A percentile compares a stretch with the other conserved stretches of the same genome.
phyloP scores from a whole-genome alignment of 2,888 invertebrate genomes.

The Ophion ellenae region DNA sequence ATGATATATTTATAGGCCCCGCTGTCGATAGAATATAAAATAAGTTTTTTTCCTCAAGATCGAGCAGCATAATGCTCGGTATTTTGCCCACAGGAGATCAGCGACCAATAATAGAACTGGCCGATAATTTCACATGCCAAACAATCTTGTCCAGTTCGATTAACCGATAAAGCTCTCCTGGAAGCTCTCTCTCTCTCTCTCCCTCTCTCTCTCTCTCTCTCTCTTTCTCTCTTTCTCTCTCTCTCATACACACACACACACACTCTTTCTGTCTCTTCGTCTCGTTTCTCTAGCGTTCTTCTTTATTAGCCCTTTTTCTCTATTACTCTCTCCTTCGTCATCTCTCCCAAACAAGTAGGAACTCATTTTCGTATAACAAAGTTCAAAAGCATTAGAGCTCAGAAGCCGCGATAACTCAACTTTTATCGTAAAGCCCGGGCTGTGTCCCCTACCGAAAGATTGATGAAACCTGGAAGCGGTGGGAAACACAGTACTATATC shows the following conservation, averaged over 20 bases:
- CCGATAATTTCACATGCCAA: conserved; percentile 52
- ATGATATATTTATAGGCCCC: too few species aligned
- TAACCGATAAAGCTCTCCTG: conserved; percentile 28
- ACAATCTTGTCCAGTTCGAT: conserved; percentile 57
- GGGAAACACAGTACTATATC: conserved; percentile 12
- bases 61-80: neutral
- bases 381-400: conserved; percentile 65
- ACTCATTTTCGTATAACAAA: conserved; percentile 65
- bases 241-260: neutral
- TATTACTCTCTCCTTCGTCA: conserved; percentile 6
- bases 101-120: conserved; percentile 45
- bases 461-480: conserved; percentile 57
- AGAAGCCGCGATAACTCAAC: conserved; percentile 64
- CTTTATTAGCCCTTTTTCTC: conserved; percentile 9
- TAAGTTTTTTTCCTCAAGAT: neutral
- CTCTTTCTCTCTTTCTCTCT: too few species aligned
- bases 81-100: conserved; percentile 6
- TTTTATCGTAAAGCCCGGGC: conserved; percentile 64
- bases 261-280: neutral
- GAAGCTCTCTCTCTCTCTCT: conserved; percentile 15
- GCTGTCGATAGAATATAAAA: too few species aligned
- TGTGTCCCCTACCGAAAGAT: conserved; percentile 54
- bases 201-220: neutral
- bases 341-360: conserved; percentile 31
- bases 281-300: neutral